Conservation (phyloP, 2,113 vertebrate genomes). For the Ornithorhynchus anatinus region DNA sequence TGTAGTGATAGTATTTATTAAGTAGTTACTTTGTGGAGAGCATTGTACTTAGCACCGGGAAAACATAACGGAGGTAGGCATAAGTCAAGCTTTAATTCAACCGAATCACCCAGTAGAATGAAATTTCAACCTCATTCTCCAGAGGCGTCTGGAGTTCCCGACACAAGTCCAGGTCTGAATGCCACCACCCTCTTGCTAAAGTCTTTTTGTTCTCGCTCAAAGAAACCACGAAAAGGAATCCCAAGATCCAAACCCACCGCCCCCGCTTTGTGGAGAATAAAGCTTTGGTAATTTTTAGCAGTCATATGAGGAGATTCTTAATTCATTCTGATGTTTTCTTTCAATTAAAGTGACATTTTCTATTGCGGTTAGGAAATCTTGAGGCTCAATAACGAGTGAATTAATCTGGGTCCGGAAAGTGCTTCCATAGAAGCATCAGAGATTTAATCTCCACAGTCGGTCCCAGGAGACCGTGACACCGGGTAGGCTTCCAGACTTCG, state of each 20-base stretch:
- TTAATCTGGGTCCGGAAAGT: constrained; percentile 52
- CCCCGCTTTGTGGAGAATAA: too few relatives aligned
- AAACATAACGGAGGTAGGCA: too few relatives aligned
- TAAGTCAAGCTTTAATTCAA: too few relatives aligned
- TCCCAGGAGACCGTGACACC: constrained; percentile 12
- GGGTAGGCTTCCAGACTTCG: too few relatives aligned
- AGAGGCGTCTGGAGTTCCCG: constrained; percentile 33
- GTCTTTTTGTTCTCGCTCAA: constrained; percentile 32
- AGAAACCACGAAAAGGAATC: too few relatives aligned
- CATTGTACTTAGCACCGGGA: too few relatives aligned
- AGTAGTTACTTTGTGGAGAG: too few relatives aligned
- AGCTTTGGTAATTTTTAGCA: constrained; percentile 26
- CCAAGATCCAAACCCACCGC: too few relatives aligned
- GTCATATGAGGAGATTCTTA: constrained; percentile 8
- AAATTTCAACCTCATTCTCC: too few relatives aligned
- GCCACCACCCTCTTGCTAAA: constrained; percentile 22
- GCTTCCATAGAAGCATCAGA: constrained; percentile 45
- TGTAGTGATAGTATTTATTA: too few relatives aligned
- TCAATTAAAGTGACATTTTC: constrained; percentile 51
- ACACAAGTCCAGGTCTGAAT: constrained; percentile 23
- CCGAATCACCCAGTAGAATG: too few relatives aligned
- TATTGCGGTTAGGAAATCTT: constrained; percentile 38
- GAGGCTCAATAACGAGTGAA: constrained; percentile 32
- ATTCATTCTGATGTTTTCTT: constrained; percentile 22
- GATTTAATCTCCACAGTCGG: constrained; percentile 35